phyloP scores from a whole-genome alignment of 2,113 vertebrate genomes.

The Probosciger aterrimus region DNA sequence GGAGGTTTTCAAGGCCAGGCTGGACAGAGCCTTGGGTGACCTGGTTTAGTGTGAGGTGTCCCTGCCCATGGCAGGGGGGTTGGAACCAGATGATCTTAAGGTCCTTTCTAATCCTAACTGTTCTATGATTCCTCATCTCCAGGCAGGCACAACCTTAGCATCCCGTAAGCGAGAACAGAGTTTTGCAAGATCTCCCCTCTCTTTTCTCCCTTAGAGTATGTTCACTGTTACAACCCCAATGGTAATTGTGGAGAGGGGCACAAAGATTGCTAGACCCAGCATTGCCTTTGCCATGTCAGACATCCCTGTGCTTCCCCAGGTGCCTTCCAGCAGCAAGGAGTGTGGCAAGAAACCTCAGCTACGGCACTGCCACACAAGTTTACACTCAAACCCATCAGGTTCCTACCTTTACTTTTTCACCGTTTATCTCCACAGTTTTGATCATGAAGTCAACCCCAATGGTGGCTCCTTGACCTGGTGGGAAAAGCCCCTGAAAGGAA shows the following conservation, averaged over 20 bases:
- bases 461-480: slow-evolving; percentile 97
- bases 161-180: neutral
- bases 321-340: neutral
- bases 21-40: too few relatives aligned
- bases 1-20: too few relatives aligned
- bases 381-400: neutral
- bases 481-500: slow-evolving; percentile 89
- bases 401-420: slow-evolving; percentile 96
- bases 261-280: neutral
- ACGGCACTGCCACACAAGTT: fast-evolving
- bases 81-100: too few relatives aligned
- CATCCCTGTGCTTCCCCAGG: fast-evolving
- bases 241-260: neutral
- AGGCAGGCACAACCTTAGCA: neutral
- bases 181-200: neutral
- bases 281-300: neutral
- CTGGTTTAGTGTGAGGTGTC: too few relatives aligned
- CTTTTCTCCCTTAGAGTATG: neutral
- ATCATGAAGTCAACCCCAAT: slow-evolving; percentile 99
- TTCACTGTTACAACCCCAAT: neutral
- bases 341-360: neutral
- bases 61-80: too few relatives aligned
- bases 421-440: slow-evolving; percentile 98
- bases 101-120: too few relatives aligned
- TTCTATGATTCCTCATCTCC: neutral